These are phyloP conservation scores for Drosophila lini DNA, from an alignment of 1,140 invertebrate genomes.

Conservation along the genomic window DNA sequence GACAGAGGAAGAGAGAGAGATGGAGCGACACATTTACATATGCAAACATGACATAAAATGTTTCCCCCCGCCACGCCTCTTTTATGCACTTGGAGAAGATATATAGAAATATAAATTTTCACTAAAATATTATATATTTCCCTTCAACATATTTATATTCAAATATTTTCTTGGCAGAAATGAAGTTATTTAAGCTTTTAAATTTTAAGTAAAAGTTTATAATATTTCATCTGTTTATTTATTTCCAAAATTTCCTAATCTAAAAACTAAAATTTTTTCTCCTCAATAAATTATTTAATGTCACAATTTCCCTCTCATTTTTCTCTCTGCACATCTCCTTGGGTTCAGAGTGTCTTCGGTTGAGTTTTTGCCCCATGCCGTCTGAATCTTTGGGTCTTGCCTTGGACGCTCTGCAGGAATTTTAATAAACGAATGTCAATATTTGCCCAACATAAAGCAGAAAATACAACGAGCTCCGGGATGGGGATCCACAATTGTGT, in stretches of 20 bases:
- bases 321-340: conserved; percentile 13
- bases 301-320: no score
- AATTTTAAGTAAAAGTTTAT: no score
- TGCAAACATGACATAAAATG: conserved; percentile 81
- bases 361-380: conserved; percentile 32
- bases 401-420: conserved; percentile 71
- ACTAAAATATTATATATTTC: background rate
- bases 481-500: conserved; percentile 34
- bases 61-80: conserved; percentile 23
- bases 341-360: conserved; percentile 36
- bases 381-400: conserved; percentile 44
- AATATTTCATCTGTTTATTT: no score
- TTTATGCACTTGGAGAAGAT: background rate
- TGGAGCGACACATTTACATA: conserved; percentile 71
- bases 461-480: conserved; percentile 67
- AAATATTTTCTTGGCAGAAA: background rate
- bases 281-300: background rate
- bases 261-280: no score
- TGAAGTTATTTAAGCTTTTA: background rate
- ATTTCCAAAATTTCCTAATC: no score
- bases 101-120: background rate
- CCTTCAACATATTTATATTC: background rate
- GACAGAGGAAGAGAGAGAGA: conserved; percentile 22
- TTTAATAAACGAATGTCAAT: conserved; percentile 84
- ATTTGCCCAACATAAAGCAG: conserved; percentile 82